These are phyloP conservation scores for Acanthurus lineatus DNA, from an alignment of 2,797 vertebrate species.

Conservation along the genomic window DNA sequence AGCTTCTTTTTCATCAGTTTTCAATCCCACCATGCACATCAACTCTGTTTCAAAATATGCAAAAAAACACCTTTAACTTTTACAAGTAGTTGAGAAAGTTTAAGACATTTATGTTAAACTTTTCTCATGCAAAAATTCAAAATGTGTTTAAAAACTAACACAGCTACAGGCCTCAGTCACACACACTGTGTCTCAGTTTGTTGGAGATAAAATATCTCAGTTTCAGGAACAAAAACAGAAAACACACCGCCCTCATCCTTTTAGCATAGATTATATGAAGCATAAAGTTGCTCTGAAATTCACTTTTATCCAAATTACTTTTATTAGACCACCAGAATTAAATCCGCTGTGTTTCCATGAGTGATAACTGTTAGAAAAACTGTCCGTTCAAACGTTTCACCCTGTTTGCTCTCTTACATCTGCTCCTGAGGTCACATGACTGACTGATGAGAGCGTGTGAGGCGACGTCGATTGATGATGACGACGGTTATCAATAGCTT, in stretches of 20 bases:
- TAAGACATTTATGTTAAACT: no score
- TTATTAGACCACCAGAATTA: slow-evolving; percentile 27
- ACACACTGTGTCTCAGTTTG: background rate
- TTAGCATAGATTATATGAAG: background rate
- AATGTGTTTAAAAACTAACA: no score
- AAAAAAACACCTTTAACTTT: no score
- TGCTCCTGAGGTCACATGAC: slow-evolving; percentile 9
- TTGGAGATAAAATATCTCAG: background rate
- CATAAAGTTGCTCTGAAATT: background rate
- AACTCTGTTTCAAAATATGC: no score
- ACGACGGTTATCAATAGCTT: background rate
- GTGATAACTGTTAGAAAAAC: slow-evolving; percentile 16
- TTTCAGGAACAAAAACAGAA: background rate
- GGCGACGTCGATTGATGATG: slow-evolving; percentile 15
- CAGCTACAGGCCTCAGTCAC: no score
- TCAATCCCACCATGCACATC: no score
- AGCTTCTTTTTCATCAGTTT: no score
- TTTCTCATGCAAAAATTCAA: no score
- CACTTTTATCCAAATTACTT: background rate
- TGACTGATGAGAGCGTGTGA: slow-evolving; percentile 9
- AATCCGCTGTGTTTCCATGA: background rate
- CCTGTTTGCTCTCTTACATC: slow-evolving; percentile 3
- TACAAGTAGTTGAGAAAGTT: no score
- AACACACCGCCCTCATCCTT: background rate
- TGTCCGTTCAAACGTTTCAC: slow-evolving; percentile 17